These are phyloP conservation scores for Diarsia mendica DNA, from an alignment of 2,888 invertebrate species.

Conservation along the genomic window DNA sequence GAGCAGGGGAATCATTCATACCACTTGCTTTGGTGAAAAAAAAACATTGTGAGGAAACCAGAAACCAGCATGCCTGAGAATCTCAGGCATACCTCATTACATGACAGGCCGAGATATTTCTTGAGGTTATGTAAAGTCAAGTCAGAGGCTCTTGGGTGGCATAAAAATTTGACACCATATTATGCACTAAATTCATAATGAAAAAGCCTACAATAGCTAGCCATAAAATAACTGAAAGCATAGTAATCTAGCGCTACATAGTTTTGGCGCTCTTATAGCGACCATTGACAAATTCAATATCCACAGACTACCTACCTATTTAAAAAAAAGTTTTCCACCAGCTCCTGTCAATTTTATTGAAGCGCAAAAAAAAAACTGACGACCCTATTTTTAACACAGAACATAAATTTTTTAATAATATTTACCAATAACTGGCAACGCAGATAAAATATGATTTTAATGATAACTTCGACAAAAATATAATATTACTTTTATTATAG, in stretches of 20 bases:
- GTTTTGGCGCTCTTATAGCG: background rate
- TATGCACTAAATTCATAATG: too few species aligned
- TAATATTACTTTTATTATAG: too few species aligned
- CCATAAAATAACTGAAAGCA: background rate
- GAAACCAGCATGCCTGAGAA: too few species aligned
- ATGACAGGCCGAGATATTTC: too few species aligned
- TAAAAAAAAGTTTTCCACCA: background rate
- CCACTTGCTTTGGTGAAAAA: too few species aligned
- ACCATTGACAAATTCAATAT: background rate
- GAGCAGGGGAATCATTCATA: background rate
- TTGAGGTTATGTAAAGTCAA: too few species aligned
- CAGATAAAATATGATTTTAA: constrained; percentile 1
- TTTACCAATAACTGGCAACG: constrained; percentile 55
- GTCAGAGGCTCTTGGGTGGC: too few species aligned
- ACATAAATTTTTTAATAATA: too few species aligned
- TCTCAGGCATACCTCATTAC: too few species aligned
- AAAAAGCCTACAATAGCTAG: background rate
- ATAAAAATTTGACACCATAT: too few species aligned
- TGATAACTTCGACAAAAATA: background rate
- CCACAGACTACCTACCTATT: background rate
- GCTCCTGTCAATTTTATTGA: background rate
- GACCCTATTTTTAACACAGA: background rate
- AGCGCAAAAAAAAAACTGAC: background rate
- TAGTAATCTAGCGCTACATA: background rate
- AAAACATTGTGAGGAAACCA: too few species aligned